A percentile compares a stretch with the other conserved stretches of the same genome.
Evolutionary conservation across 2,113 vertebrate genomes (phyloP).

Genomic region (Oreochromis spilurus): DNA sequence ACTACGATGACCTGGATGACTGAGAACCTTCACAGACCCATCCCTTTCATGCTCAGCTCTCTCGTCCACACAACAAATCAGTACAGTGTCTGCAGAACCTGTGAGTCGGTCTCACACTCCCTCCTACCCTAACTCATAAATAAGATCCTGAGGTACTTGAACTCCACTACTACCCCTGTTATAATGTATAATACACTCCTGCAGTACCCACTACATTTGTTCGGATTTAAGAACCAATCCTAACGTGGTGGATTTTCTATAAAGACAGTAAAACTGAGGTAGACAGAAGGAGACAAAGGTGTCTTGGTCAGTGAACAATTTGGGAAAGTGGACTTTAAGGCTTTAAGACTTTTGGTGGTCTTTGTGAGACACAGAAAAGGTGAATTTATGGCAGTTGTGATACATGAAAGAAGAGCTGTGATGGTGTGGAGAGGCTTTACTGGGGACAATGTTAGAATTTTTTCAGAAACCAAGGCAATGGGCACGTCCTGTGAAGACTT

Average conservation of each 20-base stretch:
- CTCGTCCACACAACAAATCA: not conserved
- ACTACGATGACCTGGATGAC: too few relatives aligned
- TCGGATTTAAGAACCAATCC: not conserved
- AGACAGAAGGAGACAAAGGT: rapidly evolving
- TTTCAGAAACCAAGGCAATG: not conserved
- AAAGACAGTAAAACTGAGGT: not conserved
- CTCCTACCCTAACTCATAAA: not conserved
- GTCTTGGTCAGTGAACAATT: not conserved
- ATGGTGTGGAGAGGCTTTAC: not conserved
- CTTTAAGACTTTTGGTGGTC: not conserved
- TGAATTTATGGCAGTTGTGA: not conserved
- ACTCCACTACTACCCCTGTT: not conserved
- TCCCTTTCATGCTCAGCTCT: not conserved
- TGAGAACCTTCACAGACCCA: too few relatives aligned
- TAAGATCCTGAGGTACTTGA: not conserved
- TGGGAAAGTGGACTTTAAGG: not conserved
- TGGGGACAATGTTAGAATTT: not conserved
- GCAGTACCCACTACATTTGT: not conserved
- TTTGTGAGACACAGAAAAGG: not conserved
- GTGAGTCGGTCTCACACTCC: not conserved
- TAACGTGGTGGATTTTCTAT: not conserved
- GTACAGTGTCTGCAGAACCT: not conserved
- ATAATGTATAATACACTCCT: not conserved
- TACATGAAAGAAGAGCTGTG: not conserved
- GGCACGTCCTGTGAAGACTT: not conserved